These are phyloP conservation scores for Chelonoidis abingdonii DNA, from an alignment of 2,113 vertebrate genomes.

Conservation along the genomic window DNA sequence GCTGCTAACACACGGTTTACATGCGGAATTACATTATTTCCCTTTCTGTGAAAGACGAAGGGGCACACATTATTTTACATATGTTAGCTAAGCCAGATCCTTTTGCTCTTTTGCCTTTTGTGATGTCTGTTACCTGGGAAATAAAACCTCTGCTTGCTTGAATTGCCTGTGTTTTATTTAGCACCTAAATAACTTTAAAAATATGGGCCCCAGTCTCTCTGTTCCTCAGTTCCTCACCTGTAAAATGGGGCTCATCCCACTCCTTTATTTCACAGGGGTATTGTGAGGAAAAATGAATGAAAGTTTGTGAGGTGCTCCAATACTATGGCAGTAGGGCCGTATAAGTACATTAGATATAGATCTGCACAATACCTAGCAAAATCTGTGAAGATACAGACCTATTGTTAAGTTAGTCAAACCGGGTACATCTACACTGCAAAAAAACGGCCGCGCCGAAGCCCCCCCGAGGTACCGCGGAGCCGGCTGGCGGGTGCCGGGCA, in stretches of 20 bases:
- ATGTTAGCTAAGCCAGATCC: neutral
- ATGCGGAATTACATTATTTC: neutral
- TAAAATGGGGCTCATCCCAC: neutral
- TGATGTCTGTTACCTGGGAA: neutral
- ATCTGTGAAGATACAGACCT: neutral
- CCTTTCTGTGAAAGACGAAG: neutral
- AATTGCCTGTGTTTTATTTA: neutral
- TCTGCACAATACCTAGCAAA: too few relatives aligned
- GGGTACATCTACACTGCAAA: neutral
- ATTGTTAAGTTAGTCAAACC: neutral
- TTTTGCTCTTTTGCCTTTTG: neutral
- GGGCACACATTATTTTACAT: neutral
- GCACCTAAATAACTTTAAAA: neutral
- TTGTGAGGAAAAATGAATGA: neutral
- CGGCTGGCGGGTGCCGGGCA: too few relatives aligned
- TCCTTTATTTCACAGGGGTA: neutral
- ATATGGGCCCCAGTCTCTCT: neutral
- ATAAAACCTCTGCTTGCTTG: conserved; percentile 5
- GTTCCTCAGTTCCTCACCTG: neutral
- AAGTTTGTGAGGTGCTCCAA: neutral
- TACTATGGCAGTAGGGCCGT: neutral
- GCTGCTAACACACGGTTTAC: neutral
- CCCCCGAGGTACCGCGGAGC: too few relatives aligned
- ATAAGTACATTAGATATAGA: neutral
- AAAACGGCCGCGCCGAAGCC: too few relatives aligned